Conservation (phyloP, 1,140 invertebrate genomes). For the Bombus haemorrhoidalis region DNA sequence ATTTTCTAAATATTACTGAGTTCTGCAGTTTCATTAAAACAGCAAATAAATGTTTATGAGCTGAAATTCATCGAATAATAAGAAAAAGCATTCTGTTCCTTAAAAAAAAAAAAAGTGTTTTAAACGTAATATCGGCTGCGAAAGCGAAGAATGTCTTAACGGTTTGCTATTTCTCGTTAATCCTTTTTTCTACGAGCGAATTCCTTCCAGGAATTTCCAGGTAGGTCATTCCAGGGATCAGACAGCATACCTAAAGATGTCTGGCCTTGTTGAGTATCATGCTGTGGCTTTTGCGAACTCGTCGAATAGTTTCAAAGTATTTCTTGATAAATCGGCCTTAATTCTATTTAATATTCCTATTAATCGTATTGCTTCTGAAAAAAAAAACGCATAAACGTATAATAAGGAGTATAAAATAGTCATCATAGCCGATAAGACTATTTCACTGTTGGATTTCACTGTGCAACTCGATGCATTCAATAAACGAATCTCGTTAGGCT, state of each 20-base stretch:
- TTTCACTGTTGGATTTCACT: neutral
- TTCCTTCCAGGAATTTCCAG: constrained; percentile 25
- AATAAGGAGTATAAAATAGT: too few species aligned
- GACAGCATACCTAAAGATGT: constrained; percentile 23
- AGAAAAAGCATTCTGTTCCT: neutral
- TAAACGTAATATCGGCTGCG: neutral
- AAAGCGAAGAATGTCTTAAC: neutral
- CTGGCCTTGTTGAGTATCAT: neutral
- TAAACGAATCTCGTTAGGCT: neutral
- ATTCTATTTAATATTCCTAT: neutral
- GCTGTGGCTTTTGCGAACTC: neutral
- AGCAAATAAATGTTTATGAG: neutral
- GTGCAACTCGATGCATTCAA: too few species aligned
- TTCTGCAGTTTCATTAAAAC: neutral
- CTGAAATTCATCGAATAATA: neutral
- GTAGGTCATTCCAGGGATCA: neutral
- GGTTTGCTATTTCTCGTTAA: neutral
- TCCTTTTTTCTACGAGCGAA: neutral
- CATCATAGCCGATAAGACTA: too few species aligned
- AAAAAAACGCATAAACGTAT: neutral
- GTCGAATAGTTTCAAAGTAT: neutral
- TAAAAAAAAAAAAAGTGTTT: neutral
- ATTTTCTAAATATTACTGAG: neutral
- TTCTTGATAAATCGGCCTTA: neutral
- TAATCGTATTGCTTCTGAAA: neutral